phyloP scores from a whole-genome alignment of 1,140 invertebrate genomes.

The Caenorhabditis briggsae region DNA sequence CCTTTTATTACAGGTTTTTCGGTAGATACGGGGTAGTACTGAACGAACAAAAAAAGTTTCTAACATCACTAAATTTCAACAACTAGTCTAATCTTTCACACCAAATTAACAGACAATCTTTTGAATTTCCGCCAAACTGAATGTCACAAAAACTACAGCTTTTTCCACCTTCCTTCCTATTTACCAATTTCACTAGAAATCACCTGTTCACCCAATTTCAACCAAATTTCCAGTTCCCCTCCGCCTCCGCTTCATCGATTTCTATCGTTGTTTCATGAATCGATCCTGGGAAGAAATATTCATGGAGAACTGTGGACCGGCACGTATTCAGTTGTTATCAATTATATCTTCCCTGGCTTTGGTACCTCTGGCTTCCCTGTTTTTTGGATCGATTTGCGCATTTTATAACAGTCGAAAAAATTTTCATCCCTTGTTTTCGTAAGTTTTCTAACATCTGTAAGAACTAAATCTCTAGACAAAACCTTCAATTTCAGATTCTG shows the following conservation, averaged over 20 bases:
- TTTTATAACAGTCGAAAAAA: conserved; percentile 1
- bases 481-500: conserved; percentile 16
- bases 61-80: no score
- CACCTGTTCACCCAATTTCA: conserved; percentile 20
- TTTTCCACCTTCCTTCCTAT: background rate
- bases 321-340: background rate
- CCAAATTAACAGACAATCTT: no score
- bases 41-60: no score
- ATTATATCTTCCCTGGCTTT: background rate
- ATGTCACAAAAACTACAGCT: background rate
- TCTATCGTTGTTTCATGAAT: conserved; percentile 1
- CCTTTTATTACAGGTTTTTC: no score
- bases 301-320: conserved; percentile 22
- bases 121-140: no score
- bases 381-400: background rate
- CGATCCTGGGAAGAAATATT: conserved; percentile 39
- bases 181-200: background rate
- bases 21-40: no score
- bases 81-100: no score
- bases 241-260: background rate
- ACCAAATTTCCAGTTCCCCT: background rate
- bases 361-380: background rate
- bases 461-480: background rate
- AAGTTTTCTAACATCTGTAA: background rate
- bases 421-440: conserved; percentile 35